Base-by-base conservation (phyloP, 2,888 invertebrate species). In the Orchesellides sinensis region DNA sequence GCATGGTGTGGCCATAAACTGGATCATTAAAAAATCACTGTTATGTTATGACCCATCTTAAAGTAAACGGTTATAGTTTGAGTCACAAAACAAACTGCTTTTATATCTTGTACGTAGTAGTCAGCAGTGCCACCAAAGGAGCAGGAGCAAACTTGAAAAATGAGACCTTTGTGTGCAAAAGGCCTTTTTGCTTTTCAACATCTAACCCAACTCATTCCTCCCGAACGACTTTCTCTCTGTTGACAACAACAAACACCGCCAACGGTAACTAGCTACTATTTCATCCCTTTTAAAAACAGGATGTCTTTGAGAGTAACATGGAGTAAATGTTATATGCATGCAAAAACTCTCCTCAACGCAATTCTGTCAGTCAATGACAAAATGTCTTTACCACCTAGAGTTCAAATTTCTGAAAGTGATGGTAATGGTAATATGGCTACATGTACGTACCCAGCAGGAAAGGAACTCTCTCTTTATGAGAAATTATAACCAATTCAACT, bases 1-100 rank as follows among this genome's bases (percentile, higher is more conserved):
- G 96, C 95, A 90, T 96, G 95, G 47, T 93, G 92, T 10, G 96
- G 95, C 94, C 96, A 96, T 59, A 96, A 90, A 89, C 96, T 96
- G 91, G 23, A 91, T 80, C 72, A 86, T 82, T 83, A 81, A 84
- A 80, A 80, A 74, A 80, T 80, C 80, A 80, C 80, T 75, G 80
- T 84, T 84, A 84, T 84, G 77, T 84, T 80, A 83, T 83, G 83
- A 83, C 78, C 83, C 83, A 83, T 83, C 83, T 83, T 78, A 83
- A 73, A 83, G 68, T 78, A 83, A 83, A 83, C 78, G 77, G 83
- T 83, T 83, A 83, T 83, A 72, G 83, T 78, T 78, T 52, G 66
- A 78, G 78, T 78, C 78, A 78, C 83, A 83, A 83, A 83, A 83
- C 83, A 83, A 78, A 83, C 83, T 77, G 27, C n/a, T 49, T 72